These are phyloP conservation scores for Conger conger DNA, from an alignment of 2,113 vertebrate species.

Conservation along the genomic window DNA sequence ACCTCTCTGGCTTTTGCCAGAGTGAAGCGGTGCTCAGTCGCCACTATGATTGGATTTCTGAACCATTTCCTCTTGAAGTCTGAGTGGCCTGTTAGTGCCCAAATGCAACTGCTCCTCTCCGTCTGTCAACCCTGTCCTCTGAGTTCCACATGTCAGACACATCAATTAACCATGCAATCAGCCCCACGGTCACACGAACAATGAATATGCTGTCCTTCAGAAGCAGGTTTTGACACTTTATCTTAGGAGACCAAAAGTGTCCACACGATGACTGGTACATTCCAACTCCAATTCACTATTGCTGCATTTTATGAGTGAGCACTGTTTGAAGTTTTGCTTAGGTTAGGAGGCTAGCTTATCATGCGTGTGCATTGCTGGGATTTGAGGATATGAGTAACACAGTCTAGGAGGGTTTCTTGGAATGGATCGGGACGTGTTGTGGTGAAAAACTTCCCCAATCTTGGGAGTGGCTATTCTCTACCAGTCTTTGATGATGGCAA, in stretches of 20 bases:
- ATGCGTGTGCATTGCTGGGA: neutral
- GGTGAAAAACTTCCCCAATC: neutral
- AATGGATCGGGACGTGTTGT: neutral
- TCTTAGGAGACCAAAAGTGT: neutral
- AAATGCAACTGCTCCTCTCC: neutral
- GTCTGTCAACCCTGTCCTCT: neutral
- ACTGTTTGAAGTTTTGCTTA: neutral
- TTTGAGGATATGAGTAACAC: neutral
- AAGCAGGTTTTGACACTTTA: neutral
- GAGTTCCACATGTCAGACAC: neutral
- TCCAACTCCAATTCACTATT: neutral
- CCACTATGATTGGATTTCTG: neutral
- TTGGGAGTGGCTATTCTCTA: neutral
- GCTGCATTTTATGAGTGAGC: no score
- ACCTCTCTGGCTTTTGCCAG: neutral
- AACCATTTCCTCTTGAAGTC: neutral
- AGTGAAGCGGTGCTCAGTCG: neutral
- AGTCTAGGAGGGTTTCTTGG: neutral
- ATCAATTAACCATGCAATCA: conserved; percentile 14
- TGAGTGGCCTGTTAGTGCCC: neutral
- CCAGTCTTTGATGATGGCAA: neutral
- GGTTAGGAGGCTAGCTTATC: neutral
- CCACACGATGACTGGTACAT: neutral
- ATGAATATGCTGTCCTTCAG: neutral
- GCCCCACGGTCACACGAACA: neutral